A percentile compares a stretch with the other conserved stretches of the same genome.
Conservation (phyloP, 2,888 invertebrate genomes). For the Pogonocherus hispidulus region DNA sequence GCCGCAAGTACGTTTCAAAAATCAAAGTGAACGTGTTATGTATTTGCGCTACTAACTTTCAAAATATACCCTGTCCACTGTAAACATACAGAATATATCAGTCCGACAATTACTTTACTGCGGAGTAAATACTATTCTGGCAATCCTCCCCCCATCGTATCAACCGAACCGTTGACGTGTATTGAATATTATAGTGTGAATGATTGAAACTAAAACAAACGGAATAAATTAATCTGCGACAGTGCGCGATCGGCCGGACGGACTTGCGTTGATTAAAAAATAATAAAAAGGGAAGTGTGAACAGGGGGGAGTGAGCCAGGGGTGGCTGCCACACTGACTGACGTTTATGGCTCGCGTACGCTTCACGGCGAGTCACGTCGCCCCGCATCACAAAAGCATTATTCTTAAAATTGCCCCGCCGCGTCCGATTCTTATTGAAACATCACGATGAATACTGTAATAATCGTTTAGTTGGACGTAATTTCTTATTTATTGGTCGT, state of each 20-base stretch:
- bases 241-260: constrained; percentile 47
- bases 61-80: too few relatives aligned
- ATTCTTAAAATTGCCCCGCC: constrained; percentile 40
- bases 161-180: constrained; percentile 3
- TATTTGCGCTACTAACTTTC: too few relatives aligned
- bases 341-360: constrained; percentile 41
- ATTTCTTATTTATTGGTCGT: constrained; percentile 47
- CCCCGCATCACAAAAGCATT: constrained; percentile 43
- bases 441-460: constrained; percentile 49
- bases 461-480: constrained; percentile 51
- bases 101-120: background rate
- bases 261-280: constrained; percentile 61
- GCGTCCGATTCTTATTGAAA: constrained; percentile 54
- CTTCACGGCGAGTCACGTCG: constrained; percentile 42
- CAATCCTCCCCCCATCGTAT: constrained; percentile 1
- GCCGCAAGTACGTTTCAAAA: too few relatives aligned
- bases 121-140: background rate
- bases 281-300: constrained; percentile 61
- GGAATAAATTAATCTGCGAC: constrained; percentile 59
- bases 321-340: constrained; percentile 38
- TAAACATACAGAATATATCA: background rate
- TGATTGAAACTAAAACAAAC: constrained; percentile 58
- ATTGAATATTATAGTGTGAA: constrained; percentile 45
- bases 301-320: constrained; percentile 42
- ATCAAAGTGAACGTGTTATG: too few relatives aligned